phyloP scores from a whole-genome alignment of 2,888 invertebrate species.

The Lottia scabra region DNA sequence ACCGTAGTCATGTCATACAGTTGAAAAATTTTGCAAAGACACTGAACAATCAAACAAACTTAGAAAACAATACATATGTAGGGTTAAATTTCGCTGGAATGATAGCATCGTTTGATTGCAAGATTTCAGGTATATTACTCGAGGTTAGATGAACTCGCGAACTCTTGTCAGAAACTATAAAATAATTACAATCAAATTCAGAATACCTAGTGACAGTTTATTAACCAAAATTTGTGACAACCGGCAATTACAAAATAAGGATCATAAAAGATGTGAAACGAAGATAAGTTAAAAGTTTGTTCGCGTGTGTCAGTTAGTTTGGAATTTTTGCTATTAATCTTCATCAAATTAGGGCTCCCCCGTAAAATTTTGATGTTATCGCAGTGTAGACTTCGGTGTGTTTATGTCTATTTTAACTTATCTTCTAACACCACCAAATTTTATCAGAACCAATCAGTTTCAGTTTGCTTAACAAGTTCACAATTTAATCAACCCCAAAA shows the following conservation, averaged over 20 bases:
- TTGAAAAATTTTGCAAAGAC: too few relatives aligned
- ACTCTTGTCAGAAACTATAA: too few relatives aligned
- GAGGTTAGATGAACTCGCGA: too few relatives aligned
- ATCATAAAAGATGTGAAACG: background rate
- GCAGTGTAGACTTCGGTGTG: background rate
- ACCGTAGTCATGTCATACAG: too few relatives aligned
- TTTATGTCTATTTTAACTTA: constrained; percentile 4
- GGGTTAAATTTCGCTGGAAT: too few relatives aligned
- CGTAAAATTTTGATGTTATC: background rate
- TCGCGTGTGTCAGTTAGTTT: background rate
- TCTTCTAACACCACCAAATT: background rate
- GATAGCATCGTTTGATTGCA: background rate
- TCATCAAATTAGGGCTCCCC: constrained; percentile 4
- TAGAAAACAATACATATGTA: too few relatives aligned
- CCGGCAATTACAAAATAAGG: background rate
- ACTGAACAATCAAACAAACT: too few relatives aligned
- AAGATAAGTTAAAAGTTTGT: background rate
- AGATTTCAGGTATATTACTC: too few relatives aligned
- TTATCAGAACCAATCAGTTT: background rate
- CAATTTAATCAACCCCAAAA: background rate
- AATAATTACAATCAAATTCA: too few relatives aligned
- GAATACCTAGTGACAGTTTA: too few relatives aligned
- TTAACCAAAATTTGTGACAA: background rate
- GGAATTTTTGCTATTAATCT: background rate
- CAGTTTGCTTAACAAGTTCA: background rate